Conservation (phyloP, 1,140 invertebrate species). For the Leptopilina boulardi region DNA sequence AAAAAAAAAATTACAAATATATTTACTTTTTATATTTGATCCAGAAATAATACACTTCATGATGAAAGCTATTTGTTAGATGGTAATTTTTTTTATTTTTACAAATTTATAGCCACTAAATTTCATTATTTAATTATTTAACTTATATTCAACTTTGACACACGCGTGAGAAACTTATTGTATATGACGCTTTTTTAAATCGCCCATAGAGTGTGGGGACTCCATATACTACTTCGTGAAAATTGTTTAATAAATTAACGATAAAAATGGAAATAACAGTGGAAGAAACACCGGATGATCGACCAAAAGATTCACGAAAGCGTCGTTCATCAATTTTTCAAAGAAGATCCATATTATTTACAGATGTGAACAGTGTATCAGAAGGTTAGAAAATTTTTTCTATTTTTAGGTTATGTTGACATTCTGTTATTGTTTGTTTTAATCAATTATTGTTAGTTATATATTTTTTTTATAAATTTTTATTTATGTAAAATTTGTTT, state of each 20-base stretch:
- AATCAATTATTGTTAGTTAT: too few species aligned
- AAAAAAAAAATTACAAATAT: conserved; percentile 37
- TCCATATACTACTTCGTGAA: too few species aligned
- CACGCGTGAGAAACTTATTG: too few species aligned
- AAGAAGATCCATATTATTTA: background rate
- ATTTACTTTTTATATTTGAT: conserved; percentile 79
- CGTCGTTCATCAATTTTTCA: background rate
- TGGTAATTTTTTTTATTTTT: background rate
- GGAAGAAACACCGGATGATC: background rate
- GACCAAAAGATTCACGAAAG: background rate
- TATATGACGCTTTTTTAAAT: too few species aligned
- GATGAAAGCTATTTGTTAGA: conserved; percentile 43
- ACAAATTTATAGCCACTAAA: too few species aligned
- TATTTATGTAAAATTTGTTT: background rate
- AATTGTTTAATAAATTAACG: background rate
- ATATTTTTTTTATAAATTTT: background rate
- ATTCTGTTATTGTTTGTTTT: too few species aligned
- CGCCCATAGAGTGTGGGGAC: too few species aligned
- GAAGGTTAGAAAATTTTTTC: background rate
- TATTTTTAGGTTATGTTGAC: background rate
- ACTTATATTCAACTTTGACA: too few species aligned
- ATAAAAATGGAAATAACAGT: background rate
- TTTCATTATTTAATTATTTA: too few species aligned
- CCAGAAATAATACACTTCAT: conserved; percentile 81
- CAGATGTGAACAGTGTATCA: background rate